Conservation (phyloP, 2,113 vertebrate genomes). For the Gavialis gangeticus region DNA sequence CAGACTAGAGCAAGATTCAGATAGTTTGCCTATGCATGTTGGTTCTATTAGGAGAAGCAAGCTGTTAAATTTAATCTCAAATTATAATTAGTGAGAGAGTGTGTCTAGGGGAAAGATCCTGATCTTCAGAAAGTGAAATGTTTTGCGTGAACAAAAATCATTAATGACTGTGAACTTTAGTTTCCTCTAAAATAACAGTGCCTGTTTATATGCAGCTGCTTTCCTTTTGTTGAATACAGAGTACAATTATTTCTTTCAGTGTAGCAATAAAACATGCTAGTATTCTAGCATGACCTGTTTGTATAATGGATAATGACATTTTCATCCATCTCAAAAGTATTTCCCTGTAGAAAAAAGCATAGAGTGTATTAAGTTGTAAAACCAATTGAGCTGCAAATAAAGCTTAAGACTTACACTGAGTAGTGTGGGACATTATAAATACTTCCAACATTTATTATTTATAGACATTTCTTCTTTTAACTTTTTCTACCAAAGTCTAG, state of each 20-base stretch:
- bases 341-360: constrained; percentile 28
- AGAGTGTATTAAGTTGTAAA: constrained; percentile 48
- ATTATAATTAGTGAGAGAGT: background rate
- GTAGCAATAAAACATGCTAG: background rate
- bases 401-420: background rate
- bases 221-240: constrained; percentile 12
- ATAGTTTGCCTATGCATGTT: background rate
- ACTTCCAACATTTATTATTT: background rate
- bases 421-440: background rate
- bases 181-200: background rate
- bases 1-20: constrained; percentile 26
- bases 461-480: background rate
- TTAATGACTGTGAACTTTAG: background rate
- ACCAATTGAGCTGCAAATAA: constrained; percentile 22
- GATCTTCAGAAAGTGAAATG: background rate
- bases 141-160: background rate
- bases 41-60: constrained; percentile 16
- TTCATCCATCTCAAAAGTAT: constrained; percentile 35
- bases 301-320: constrained; percentile 40
- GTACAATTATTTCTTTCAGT: constrained; percentile 48
- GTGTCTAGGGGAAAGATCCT: background rate
- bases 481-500: background rate
- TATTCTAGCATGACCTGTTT: constrained; percentile 45
- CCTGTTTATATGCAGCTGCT: constrained; percentile 15
- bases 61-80: background rate